phyloP scores from a whole-genome alignment of 2,113 vertebrate genomes.

The Passer domesticus region DNA sequence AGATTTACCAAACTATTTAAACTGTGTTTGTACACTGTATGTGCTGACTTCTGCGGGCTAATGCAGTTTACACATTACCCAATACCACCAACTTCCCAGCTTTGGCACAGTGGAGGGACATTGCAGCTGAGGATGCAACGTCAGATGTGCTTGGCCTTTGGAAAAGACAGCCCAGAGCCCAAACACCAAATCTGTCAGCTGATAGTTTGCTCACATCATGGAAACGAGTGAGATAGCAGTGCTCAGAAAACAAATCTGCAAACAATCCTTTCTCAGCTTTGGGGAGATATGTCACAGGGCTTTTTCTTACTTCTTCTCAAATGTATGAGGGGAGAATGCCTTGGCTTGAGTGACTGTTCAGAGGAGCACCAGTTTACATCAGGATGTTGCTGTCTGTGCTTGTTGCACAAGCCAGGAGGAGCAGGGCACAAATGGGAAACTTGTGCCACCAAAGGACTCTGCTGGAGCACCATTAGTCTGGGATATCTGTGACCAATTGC shows the following conservation, averaged over 20 bases:
- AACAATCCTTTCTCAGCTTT: neutral
- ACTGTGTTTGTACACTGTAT: neutral
- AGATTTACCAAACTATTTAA: neutral
- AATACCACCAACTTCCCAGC: neutral
- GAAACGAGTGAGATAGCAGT: neutral
- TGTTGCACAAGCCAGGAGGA: accelerated
- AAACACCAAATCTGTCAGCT: neutral
- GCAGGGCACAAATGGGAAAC: neutral
- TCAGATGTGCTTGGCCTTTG: neutral
- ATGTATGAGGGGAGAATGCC: neutral
- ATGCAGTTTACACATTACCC: neutral
- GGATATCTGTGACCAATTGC: neutral
- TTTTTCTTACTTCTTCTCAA: neutral
- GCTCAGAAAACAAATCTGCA: neutral
- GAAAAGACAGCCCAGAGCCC: neutral
- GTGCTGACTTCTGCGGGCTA: neutral
- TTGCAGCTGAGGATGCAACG: neutral
- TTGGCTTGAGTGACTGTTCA: neutral
- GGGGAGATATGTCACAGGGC: accelerated
- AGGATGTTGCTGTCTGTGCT: neutral
- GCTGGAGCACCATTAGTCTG: neutral
- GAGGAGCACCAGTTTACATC: neutral
- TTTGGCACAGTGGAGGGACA: neutral
- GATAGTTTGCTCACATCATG: neutral
- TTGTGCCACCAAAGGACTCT: neutral